A percentile compares a stretch with the other conserved stretches of the same genome.
These are phyloP conservation scores for Lucinisca nassula DNA, from an alignment of 2,888 invertebrate species.

Conservation along the genomic window DNA sequence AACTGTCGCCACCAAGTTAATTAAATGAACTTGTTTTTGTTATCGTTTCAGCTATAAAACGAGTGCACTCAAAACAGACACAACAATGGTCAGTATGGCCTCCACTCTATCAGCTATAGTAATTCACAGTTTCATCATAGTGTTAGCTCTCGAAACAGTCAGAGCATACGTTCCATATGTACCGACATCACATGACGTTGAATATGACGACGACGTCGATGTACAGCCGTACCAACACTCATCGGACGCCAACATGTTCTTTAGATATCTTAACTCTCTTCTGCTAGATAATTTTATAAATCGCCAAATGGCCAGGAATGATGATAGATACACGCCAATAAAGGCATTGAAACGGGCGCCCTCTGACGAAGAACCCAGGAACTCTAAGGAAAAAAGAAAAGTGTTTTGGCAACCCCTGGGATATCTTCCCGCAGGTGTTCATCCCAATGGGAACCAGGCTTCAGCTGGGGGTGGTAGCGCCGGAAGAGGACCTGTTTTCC, in stretches of 20 bases:
- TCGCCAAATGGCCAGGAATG: neutral
- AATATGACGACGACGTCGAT: neutral
- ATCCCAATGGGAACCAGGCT: slow-evolving; percentile 5
- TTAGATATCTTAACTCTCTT: slow-evolving; percentile 1
- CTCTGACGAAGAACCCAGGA: neutral
- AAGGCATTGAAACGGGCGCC: neutral
- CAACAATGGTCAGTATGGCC: neutral
- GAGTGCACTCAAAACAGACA: neutral
- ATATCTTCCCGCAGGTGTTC: slow-evolving; percentile 52
- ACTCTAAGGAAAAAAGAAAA: slow-evolving; percentile 42
- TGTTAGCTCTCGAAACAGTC: neutral
- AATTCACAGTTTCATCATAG: neutral
- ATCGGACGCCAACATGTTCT: neutral
- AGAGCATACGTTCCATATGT: neutral
- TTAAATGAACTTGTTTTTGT: too few relatives aligned
- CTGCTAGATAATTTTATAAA: neutral
- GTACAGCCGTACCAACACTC: neutral
- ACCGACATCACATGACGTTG: neutral
- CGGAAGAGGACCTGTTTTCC: slow-evolving; percentile 22
- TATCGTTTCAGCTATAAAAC: too few relatives aligned
- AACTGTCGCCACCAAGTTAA: too few relatives aligned
- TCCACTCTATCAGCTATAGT: neutral
- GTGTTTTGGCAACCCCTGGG: slow-evolving; percentile 69
- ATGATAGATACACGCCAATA: neutral
- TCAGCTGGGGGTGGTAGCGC: neutral